Conservation (phyloP, 2,797 vertebrate species). For the Karalla daura region DNA sequence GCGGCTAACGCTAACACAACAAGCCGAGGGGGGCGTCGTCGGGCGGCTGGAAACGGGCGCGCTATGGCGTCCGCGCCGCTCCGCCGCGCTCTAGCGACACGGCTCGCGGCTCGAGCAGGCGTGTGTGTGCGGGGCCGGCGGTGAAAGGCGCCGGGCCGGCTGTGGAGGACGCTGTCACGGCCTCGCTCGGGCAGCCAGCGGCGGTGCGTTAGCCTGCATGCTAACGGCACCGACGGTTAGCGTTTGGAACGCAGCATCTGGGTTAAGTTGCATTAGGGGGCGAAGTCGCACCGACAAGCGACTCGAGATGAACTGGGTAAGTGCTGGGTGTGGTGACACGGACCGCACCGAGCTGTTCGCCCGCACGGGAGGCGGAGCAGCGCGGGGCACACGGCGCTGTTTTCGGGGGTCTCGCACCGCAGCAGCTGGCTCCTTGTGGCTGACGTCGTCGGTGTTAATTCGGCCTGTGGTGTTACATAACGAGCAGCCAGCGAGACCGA, state of each 20-base stretch:
- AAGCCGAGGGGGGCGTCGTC: constrained; percentile 80
- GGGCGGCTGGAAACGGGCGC: constrained; percentile 58
- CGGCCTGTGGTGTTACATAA: constrained; percentile 65
- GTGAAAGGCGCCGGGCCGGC: no score
- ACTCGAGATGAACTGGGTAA: not conserved
- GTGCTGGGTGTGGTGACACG: not conserved
- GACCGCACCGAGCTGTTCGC: fast-evolving
- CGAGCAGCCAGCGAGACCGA: constrained; percentile 15
- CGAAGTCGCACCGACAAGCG: not conserved
- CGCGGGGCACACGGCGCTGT: no score
- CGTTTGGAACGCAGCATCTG: constrained; percentile 40
- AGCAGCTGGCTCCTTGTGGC: constrained; percentile 37
- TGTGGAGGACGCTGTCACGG: constrained; percentile 19
- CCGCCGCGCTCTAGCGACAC: no score
- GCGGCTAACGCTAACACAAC: constrained; percentile 66
- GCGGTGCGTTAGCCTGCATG: constrained; percentile 53
- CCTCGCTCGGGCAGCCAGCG: constrained; percentile 30
- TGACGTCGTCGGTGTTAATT: constrained; percentile 46
- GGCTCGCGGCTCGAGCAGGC: no score
- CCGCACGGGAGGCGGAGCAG: fast-evolving
- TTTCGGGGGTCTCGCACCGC: not conserved
- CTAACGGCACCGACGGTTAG: constrained; percentile 51
- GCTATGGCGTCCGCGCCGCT: no score
- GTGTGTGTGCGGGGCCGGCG: no score
- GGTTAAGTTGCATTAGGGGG: not conserved